Conservation (phyloP, 53 echinoderm and acorn worm genomes). For the Echinometra lucunter region DNA sequence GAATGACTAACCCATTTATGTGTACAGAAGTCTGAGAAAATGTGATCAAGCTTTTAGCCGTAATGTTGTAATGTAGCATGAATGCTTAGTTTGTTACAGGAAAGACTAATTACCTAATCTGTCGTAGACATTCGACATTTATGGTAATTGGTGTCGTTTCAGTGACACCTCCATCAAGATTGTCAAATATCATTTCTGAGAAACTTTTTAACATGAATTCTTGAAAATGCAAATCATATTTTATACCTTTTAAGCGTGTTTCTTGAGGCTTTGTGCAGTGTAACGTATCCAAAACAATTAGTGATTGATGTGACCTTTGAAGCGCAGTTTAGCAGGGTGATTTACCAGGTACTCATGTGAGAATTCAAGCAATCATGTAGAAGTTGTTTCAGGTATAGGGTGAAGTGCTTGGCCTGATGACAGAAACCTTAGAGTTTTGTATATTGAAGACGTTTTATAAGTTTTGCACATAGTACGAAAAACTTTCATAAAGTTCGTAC, state of each 20-base stretch:
- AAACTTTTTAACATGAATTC: not conserved
- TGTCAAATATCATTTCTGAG: slow-evolving; percentile 2
- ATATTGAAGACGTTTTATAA: no score
- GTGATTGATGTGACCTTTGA: not conserved
- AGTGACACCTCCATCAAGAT: slow-evolving; percentile 30
- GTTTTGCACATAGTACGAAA: no score
- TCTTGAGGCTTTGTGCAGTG: not conserved
- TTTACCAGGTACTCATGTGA: not conserved
- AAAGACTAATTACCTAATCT: slow-evolving; percentile 40
- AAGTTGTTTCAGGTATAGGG: no score
- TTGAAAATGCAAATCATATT: not conserved
- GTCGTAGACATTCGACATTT: slow-evolving; percentile 21
- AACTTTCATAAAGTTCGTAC: no score
- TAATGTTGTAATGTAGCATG: slow-evolving; percentile 28
- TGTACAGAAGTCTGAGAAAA: not conserved
- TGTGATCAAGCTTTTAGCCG: slow-evolving; percentile 14
- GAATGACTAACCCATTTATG: not conserved
- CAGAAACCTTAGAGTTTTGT: no score
- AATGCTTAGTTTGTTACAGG: slow-evolving; percentile 18
- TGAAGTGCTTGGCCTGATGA: no score
- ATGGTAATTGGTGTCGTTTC: not conserved
- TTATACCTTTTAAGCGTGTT: not conserved
- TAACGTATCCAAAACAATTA: not conserved
- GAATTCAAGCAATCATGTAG: not conserved
- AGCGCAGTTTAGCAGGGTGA: no score